Evolutionary conservation across 1,140 invertebrate genomes (phyloP), one percentile per base, ranked within the genome.

Genomic region (Adoxophyes honmai): DNA sequence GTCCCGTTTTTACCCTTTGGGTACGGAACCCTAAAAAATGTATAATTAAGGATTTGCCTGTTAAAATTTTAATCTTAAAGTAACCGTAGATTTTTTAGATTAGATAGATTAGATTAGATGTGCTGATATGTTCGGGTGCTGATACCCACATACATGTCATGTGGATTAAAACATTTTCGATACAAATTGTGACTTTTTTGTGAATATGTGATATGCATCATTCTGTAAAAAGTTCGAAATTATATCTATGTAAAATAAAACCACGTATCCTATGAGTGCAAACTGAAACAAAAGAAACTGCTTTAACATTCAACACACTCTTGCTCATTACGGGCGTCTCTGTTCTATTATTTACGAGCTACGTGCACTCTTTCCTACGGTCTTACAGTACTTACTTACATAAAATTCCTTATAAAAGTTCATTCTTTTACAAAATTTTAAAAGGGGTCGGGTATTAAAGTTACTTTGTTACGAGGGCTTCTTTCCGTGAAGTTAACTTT

Each of bases 261-360:
- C 11, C 42, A 48, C 42, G 21, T 48, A 28, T 18, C 4, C 11
- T 48, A n/a, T 48, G 21, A 48, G 42, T n/a, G 28, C 42, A 13
- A 55, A 54, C 58, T 57, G 57, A 60, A 60, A 65, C 55, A 59
- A 62, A 56, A 38, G 37, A 34, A 53, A 36, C 33, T 61, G 60
- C 58, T 59, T 71, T 71, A 72, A 54, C 55, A 72, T 72, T 72
- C 69, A 61, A 52, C 61, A 60, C 66, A 66, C 63, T 34, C 35
- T 55, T 61, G 37, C 61, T 68, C 66, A 72, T 72, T 72, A 72
- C 61, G 34, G 37, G 38, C 13, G 55, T 59, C 59, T 62, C 62
- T 68, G 61, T 68, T 48, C 64, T 68, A 51, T 64, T 67, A 68
- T 68, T 72, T 66, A 68, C 59, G 60, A 52, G 52, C 11, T 54